Evolutionary conservation across 2,888 invertebrate species (phyloP).

Genomic region (Pyrrhosoma nymphula): DNA sequence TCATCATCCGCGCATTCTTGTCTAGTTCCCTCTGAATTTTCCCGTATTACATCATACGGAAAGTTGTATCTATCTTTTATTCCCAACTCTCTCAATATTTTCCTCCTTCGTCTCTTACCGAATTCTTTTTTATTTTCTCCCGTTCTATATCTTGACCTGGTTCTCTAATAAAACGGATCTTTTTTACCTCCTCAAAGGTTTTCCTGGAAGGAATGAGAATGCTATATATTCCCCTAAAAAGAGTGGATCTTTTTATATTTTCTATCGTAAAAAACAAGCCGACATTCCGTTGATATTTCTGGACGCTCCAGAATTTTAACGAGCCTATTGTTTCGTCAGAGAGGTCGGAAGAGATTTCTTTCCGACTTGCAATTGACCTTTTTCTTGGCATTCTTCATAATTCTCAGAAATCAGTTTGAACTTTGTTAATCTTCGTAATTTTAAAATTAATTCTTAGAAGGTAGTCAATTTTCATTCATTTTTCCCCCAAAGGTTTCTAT

Average conservation of each 20-base stretch:
- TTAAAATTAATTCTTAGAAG: too few relatives aligned
- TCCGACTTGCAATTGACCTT: neutral
- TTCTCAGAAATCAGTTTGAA: neutral
- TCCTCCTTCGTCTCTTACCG: neutral
- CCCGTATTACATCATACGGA: neutral
- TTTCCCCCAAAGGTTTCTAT: too few relatives aligned
- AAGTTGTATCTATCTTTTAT: neutral
- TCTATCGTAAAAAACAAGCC: neutral
- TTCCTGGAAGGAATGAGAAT: neutral
- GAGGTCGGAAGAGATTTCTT: neutral
- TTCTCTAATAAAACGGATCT: neutral
- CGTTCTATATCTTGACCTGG: neutral
- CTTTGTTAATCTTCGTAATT: neutral
- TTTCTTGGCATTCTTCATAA: neutral
- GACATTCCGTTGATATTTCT: conserved; percentile 17
- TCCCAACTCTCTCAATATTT: neutral
- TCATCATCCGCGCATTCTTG: neutral
- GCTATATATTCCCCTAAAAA: neutral
- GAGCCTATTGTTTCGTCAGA: neutral
- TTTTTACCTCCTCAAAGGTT: neutral
- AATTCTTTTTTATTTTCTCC: neutral
- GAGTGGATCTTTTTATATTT: neutral
- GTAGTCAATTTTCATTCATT: too few relatives aligned
- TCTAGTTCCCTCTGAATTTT: neutral
- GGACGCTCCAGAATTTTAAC: conserved; percentile 12